These are phyloP conservation scores for Plutomurus gul DNA, from an alignment of 1,140 invertebrate species.

Conservation along the genomic window DNA sequence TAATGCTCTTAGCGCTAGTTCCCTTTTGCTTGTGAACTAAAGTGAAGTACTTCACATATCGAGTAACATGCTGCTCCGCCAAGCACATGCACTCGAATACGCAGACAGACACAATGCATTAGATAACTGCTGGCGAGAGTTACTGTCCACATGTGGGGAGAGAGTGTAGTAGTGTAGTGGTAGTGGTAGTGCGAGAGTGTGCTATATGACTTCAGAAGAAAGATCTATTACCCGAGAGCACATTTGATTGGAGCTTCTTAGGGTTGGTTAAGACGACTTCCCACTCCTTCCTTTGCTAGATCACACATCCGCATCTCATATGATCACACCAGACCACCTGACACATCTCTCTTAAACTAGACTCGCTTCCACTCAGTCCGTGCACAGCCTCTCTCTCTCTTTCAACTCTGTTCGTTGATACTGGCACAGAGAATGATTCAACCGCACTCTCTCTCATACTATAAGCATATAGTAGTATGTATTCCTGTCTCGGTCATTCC, in stretches of 20 bases:
- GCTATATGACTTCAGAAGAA: background rate
- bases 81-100: background rate
- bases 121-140: background rate
- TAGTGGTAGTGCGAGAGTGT: background rate
- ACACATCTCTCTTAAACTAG: background rate
- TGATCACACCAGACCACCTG: constrained; percentile 4
- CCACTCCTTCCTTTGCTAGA: constrained; percentile 16
- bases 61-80: background rate
- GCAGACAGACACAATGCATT: background rate
- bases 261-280: constrained; percentile 24
- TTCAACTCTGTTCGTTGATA: too few relatives aligned
- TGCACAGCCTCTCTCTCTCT: background rate
- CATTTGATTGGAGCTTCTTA: constrained; percentile 20
- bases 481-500: too few relatives aligned
- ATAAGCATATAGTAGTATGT: too few relatives aligned
- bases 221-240: constrained; percentile 14
- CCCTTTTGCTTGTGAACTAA: background rate
- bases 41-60: background rate
- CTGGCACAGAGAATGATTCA: too few relatives aligned
- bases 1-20: too few relatives aligned
- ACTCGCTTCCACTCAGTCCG: background rate
- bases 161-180: background rate
- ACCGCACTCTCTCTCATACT: too few relatives aligned
- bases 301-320: constrained; percentile 25
- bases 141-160: background rate